Evolutionary conservation across 2,113 vertebrate species (phyloP).

Genomic region (Ptilorrhoa leucosticta): DNA sequence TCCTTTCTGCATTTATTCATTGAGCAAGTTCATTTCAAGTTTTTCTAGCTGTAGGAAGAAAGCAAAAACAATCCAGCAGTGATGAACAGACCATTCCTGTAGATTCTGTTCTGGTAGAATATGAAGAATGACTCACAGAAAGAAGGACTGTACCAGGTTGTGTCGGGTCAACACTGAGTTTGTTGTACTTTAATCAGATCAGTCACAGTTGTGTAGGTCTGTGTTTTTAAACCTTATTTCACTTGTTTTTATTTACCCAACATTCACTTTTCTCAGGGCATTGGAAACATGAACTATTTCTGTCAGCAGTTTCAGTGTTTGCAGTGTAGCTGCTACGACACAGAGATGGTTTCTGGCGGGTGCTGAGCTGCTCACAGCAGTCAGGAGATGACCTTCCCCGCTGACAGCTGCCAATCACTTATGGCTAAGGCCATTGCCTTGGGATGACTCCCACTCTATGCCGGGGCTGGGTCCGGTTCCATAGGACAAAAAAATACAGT

Average conservation of each 20-base stretch:
- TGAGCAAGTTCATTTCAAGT: neutral
- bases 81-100: neutral
- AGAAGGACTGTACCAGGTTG: slow-evolving; percentile 34
- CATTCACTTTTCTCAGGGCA: neutral
- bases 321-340: neutral
- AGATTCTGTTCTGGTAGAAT: neutral
- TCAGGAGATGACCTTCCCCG: neutral
- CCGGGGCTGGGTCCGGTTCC: neutral
- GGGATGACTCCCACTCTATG: neutral
- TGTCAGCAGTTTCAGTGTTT: neutral
- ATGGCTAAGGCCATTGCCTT: neutral
- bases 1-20: neutral
- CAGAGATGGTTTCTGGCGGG: accelerated
- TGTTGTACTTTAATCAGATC: slow-evolving; percentile 49
- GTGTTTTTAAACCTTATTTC: neutral
- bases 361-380: neutral
- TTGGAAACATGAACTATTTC: neutral
- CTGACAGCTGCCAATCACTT: neutral
- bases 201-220: slow-evolving; percentile 29
- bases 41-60: neutral
- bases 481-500: neutral
- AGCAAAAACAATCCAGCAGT: neutral
- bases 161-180: neutral
- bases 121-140: slow-evolving; percentile 4
- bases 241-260: slow-evolving; percentile 23